Percentiles rank a stretch among this genome's conserved stretches.
Conservation (phyloP, 2,113 vertebrate species). For the Callipepla californica region DNA sequence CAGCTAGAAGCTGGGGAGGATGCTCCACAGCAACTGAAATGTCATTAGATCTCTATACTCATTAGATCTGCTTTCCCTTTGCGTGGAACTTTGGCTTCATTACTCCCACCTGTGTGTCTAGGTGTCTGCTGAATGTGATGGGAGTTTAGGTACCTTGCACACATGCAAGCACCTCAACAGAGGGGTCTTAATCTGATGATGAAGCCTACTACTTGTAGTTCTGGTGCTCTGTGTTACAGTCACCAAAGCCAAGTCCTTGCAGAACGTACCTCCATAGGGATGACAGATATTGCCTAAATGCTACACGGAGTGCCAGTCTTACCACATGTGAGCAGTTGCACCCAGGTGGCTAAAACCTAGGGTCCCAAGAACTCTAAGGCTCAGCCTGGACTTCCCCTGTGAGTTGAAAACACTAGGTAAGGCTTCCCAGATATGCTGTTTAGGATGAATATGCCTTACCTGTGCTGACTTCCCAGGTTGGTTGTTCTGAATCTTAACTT, state of each 20-base stretch:
- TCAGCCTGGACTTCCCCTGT: not conserved
- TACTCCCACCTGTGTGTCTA: not conserved
- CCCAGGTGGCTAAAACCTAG: not conserved
- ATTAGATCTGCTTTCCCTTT: not conserved
- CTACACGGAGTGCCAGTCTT: not conserved
- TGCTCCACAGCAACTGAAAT: not conserved
- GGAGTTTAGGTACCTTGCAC: not conserved
- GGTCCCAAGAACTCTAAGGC: not conserved
- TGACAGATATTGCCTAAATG: not conserved
- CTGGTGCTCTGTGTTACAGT: not conserved
- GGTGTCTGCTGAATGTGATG: not conserved
- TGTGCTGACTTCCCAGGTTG: not conserved
- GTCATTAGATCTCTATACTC: not conserved
- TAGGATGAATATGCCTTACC: not conserved
- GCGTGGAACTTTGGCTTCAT: not conserved
- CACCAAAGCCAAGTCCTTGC: fast-evolving
- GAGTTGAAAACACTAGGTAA: not conserved
- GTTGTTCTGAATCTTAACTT: not conserved
- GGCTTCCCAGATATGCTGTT: not conserved
- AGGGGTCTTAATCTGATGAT: not conserved
- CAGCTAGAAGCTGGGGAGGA: not conserved
- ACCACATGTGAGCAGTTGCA: fast-evolving
- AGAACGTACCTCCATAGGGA: fast-evolving
- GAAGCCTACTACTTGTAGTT: not conserved
- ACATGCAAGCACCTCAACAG: not conserved